Evolutionary conservation across 2,113 vertebrate genomes (phyloP), one percentile per base, ranked within the genome.

Genomic region (Acanthisitta chloris): DNA sequence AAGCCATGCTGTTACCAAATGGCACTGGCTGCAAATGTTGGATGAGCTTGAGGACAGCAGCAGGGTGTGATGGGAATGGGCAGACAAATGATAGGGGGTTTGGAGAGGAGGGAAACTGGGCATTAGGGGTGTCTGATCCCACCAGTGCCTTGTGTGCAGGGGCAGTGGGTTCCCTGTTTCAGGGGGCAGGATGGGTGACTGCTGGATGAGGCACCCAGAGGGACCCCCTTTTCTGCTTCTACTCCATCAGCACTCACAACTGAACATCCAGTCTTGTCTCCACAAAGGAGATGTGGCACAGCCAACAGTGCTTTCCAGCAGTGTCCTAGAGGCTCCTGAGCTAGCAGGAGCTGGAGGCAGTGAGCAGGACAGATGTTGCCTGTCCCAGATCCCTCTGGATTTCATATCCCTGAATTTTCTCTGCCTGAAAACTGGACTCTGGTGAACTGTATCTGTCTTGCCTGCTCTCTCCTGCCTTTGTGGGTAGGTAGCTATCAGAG

Each of bases 1-100:
- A 10, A 77, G 58, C 81, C 5, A 0, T 71, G 72, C 51, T 74
- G 1, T 20, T 43, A 16, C n/a, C 72, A 38, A 49, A 31, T 21
- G 79, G 73, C 42, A 31, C 64, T 17, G 77, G 36, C 36, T 76
- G 51, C 12, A 12, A 23, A 19, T 28, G 21, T 25, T 72, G 77
- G 70, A 26, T 51, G 67, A 76, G 69, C 46, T 64, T 11, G 13
- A 61, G 64, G 72, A 40, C 48, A 36, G 73, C 33, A 36, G 17
- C 0, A 1, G 52, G 48, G 12, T 36, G n/a, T 8, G 38, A 15
- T 40, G 57, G 33, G 20, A 78, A 18, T 0, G 2, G 19, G 52
- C 20, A 81, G 64, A 15, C 26, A 21, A 51, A n/a, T 11, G 33
- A 1, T 25, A 5, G 40, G 18, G 26, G 36, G 17, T 46, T 69